Base-by-base conservation (phyloP, 2,113 vertebrate species). In the Hippocampus zosterae region DNA sequence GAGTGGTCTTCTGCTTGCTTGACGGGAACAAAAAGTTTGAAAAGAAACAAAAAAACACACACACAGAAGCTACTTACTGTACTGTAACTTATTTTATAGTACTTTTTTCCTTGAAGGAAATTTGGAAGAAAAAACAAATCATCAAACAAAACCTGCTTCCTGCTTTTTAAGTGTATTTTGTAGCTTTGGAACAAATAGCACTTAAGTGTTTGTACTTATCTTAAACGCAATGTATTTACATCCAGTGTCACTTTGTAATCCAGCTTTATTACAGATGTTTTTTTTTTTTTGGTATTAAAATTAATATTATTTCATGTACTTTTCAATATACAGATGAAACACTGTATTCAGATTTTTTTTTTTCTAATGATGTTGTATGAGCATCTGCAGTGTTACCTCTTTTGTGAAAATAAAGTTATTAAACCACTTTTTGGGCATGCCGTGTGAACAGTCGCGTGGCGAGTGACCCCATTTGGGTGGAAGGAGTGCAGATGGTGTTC, bases 1-100 rank as follows among this genome's bases (percentile, higher is more conserved):
- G 93, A 93, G 72, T 93, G 74, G 93, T 88, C 92, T 93, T 91
- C 89, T 85, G 87, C 93, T 95, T 94, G 93, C 76, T 74, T 95
- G 94, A 94, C 90, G 95, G 95, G 95, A 98, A 95, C 95, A 94
- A 97, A 79, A 94, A 94, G 42, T 44, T 44, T 44, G 2, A 11
- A 42, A 37, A 37, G 33, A 37, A 37, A 37, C 33, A 37, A n/a
- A 53, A 0, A 48, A 3, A 48, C 48, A 52, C 5, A 19, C 48
- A 27, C 10, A 57, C 96, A 94, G 94, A 94, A 95, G 92, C 94
- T 93, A 95, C 95, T 97, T 94, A 95, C 94, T 98, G 95, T 96
- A 98, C 95, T 97, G 94, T 99, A 98, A 97, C 95, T 98, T 98
- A 98, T 98, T 98, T 91, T 98, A 97, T 97, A 97, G 96, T 96